Evolutionary conservation across 2,888 invertebrate species (phyloP).

Genomic region (Villa cingulata): DNA sequence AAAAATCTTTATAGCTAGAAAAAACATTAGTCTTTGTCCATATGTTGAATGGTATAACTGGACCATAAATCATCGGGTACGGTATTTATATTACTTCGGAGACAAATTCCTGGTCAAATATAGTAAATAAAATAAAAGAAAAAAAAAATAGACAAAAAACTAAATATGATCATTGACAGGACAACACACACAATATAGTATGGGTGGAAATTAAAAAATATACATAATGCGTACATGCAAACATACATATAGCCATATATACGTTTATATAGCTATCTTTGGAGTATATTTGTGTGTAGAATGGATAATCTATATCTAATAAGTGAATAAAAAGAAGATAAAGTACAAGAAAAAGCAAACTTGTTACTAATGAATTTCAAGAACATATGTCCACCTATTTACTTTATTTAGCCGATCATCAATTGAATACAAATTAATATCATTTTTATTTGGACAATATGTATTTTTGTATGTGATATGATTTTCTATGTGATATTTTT

Average conservation of each 20-base stretch:
- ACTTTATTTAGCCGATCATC: constrained; percentile 11
- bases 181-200: neutral
- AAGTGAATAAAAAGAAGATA: neutral
- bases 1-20: neutral
- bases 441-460: neutral
- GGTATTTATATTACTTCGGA: constrained; percentile 14
- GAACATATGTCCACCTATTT: constrained; percentile 16
- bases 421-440: constrained; percentile 15
- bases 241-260: no score
- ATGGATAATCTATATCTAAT: no score
- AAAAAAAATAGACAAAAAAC: no score
- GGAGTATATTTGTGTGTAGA: no score
- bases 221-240: neutral
- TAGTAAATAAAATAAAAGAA: neutral
- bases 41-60: constrained; percentile 13
- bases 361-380: constrained; percentile 13
- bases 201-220: no score
- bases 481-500: no score
- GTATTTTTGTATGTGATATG: neutral
- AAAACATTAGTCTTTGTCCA: constrained; percentile 14
- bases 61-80: constrained; percentile 13
- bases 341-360: neutral
- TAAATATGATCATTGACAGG: no score
- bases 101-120: constrained; percentile 9
- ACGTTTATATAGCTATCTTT: no score